These are phyloP conservation scores for Malacoraja senta DNA, from an alignment of 2,797 vertebrate species.

Conservation along the genomic window DNA sequence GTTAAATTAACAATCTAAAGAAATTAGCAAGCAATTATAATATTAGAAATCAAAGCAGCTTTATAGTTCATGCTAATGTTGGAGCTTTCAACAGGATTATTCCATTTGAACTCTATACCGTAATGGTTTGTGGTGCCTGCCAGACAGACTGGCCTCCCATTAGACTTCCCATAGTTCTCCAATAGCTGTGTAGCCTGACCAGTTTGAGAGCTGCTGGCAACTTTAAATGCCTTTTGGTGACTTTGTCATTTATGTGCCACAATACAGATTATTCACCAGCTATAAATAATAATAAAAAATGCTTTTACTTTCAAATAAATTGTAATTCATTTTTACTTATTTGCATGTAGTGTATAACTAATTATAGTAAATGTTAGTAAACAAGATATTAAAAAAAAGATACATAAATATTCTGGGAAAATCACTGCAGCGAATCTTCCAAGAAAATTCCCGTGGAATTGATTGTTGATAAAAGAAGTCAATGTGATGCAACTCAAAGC, in stretches of 20 bases:
- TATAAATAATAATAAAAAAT: neutral
- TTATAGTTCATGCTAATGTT: neutral
- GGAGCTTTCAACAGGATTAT: neutral
- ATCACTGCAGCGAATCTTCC: neutral
- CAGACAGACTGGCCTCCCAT: neutral
- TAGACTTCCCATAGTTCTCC: neutral
- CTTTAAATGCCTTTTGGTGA: neutral
- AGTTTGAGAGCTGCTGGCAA: neutral
- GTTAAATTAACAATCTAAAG: neutral
- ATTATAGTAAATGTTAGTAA: neutral
- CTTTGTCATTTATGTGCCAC: neutral
- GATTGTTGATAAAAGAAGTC: neutral
- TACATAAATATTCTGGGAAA: neutral
- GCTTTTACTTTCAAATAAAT: neutral
- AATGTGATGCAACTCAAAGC: neutral
- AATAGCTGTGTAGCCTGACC: neutral
- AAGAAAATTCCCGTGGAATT: neutral
- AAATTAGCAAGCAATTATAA: neutral
- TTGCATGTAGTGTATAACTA: neutral
- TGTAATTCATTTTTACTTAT: neutral
- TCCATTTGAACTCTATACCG: neutral
- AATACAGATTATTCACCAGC: neutral
- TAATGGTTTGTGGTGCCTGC: too few species aligned
- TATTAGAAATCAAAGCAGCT: neutral
- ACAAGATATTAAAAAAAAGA: neutral